Evolutionary conservation across 2,113 vertebrate genomes (phyloP).

Genomic region (Ophiodon elongatus): DNA sequence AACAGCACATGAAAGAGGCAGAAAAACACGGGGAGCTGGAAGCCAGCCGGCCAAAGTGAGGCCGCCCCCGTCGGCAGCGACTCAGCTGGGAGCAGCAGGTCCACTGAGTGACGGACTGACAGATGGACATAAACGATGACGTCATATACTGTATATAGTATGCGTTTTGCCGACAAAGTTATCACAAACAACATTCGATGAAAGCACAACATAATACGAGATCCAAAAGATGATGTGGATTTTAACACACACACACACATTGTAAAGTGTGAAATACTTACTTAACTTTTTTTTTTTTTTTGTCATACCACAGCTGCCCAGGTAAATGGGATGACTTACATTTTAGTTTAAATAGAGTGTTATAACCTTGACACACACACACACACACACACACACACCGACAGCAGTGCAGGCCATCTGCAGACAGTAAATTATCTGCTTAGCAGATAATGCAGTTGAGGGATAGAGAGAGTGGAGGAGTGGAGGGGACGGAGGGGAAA

Average conservation of each 20-base stretch:
- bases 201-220: not conserved
- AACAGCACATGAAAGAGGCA: slow-evolving; percentile 55
- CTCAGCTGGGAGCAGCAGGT: slow-evolving; percentile 13
- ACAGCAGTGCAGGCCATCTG: slow-evolving; percentile 67
- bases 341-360: slow-evolving; percentile 43
- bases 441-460: slow-evolving; percentile 56
- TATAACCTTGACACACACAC: slow-evolving; percentile 53
- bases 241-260: not conserved
- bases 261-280: not conserved
- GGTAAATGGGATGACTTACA: slow-evolving; percentile 35
- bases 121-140: not conserved
- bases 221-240: not conserved
- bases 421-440: slow-evolving; percentile 69
- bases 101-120: slow-evolving; percentile 17
- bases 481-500: slow-evolving; percentile 2
- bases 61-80: not conserved
- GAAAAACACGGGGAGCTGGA: slow-evolving; percentile 27
- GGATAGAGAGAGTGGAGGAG: slow-evolving; percentile 22
- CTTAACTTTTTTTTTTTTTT: not conserved
- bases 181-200: not conserved
- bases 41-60: slow-evolving; percentile 19
- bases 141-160: too few relatives aligned
- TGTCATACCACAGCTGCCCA: not conserved
- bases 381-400: slow-evolving; percentile 24
- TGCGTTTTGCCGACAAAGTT: not conserved